Conservation (phyloP, 2,113 vertebrate genomes). For the Tychaedon coryphoeus region DNA sequence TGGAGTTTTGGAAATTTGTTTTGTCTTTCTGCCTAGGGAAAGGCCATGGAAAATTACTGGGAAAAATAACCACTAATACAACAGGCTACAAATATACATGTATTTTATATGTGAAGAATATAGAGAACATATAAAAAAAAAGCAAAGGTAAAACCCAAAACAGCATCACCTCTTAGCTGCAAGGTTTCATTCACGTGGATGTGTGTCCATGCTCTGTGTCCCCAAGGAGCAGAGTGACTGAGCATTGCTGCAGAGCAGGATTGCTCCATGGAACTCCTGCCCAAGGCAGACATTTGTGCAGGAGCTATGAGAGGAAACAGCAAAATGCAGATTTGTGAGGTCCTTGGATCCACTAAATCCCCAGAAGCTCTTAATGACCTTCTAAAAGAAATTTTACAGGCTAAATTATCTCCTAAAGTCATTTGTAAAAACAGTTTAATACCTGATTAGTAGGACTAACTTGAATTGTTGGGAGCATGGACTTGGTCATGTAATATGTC, state of each 20-base stretch:
- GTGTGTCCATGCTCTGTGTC: background rate
- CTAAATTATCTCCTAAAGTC: background rate
- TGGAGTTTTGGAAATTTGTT: background rate
- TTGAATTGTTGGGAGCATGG: background rate
- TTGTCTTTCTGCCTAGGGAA: too few species aligned
- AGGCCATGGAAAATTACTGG: background rate
- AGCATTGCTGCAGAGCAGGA: background rate
- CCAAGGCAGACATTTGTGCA: background rate
- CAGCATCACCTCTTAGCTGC: fast-evolving
- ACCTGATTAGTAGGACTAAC: conserved; percentile 8
- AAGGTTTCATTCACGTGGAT: background rate
- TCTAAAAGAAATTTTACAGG: conserved; percentile 18
- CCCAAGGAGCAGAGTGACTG: background rate
- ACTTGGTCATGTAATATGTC: background rate
- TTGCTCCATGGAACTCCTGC: background rate
- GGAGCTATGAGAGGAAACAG: background rate
- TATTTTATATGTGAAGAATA: too few species aligned
- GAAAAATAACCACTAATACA: background rate
- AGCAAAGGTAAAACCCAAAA: background rate
- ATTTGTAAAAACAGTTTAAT: conserved; percentile 12
- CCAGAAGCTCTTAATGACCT: background rate
- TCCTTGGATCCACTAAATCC: background rate
- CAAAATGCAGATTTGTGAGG: background rate
- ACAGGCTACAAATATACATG: background rate
- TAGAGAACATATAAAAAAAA: background rate